Conservation (phyloP, 2,113 vertebrate species). For the Eulemur rufifrons region DNA sequence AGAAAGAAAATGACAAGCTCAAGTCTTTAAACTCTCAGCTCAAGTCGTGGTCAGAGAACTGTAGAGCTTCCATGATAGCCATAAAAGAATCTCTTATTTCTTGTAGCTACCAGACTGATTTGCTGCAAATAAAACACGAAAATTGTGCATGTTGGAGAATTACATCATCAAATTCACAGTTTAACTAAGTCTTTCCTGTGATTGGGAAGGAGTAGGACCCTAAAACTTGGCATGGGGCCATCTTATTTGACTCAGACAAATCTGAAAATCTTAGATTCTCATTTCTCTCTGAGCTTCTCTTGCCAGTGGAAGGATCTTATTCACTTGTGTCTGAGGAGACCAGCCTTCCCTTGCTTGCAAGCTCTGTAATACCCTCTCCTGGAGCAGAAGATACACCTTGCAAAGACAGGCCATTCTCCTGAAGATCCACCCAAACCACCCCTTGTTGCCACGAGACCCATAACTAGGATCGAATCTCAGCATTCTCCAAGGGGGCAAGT, state of each 20-base stretch:
- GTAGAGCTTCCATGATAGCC: not conserved
- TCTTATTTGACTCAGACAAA: not conserved
- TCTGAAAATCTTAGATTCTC: not conserved
- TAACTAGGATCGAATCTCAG: not conserved
- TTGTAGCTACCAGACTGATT: not conserved
- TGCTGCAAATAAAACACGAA: slow-evolving; percentile 5
- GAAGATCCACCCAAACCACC: not conserved
- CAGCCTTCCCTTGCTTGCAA: not conserved
- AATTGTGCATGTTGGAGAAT: not conserved
- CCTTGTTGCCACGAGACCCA: not conserved
- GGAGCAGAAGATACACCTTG: not conserved
- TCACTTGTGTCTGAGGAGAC: not conserved
- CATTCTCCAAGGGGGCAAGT: not conserved
- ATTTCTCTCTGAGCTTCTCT: not conserved
- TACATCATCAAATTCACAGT: not conserved
- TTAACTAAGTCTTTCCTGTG: not conserved
- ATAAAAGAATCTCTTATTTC: slow-evolving; percentile 10
- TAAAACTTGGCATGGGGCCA: not conserved
- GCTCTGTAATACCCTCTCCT: not conserved
- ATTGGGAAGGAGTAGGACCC: not conserved
- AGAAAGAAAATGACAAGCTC: not conserved
- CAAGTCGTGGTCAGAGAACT: not conserved
- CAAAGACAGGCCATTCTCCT: not conserved
- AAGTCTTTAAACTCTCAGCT: not conserved
- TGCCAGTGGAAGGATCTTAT: not conserved